Conservation (phyloP, 2,888 invertebrate genomes). For the Bellardia pandia region DNA sequence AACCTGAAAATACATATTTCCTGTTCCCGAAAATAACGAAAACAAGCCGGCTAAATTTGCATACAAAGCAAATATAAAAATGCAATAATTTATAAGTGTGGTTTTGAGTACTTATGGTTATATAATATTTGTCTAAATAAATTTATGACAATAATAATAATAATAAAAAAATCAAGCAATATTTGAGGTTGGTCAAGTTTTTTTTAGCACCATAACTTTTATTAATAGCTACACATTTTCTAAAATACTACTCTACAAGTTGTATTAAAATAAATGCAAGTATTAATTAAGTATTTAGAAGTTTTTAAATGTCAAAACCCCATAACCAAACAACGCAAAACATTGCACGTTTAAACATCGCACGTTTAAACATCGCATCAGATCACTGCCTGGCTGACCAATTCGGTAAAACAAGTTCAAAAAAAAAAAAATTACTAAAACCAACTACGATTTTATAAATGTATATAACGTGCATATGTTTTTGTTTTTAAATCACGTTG, state of each 20-base stretch:
- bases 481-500: not conserved
- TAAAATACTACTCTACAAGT: slow-evolving; percentile 12
- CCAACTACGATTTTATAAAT: slow-evolving; percentile 14
- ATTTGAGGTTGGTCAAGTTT: slow-evolving; percentile 65
- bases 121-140: slow-evolving; percentile 7
- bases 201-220: slow-evolving; percentile 20
- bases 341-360: slow-evolving; percentile 22
- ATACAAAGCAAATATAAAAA: not conserved
- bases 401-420: slow-evolving; percentile 55
- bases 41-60: not conserved
- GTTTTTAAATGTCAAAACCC: slow-evolving; percentile 43
- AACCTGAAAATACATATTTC: not conserved
- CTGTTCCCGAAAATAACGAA: not conserved
- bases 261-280: slow-evolving; percentile 18
- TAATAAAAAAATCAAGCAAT: not conserved
- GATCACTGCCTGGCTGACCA: slow-evolving; percentile 22
- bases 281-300: slow-evolving; percentile 3
- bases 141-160: slow-evolving; percentile 6
- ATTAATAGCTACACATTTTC: not conserved
- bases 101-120: not conserved
- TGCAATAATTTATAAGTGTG: not conserved
- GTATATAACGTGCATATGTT: too few species aligned
- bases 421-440: slow-evolving; percentile 31
- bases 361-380: slow-evolving; percentile 23
- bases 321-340: not conserved